Base-by-base conservation (phyloP, 2,113 vertebrate species). In the Pitta sordida region DNA sequence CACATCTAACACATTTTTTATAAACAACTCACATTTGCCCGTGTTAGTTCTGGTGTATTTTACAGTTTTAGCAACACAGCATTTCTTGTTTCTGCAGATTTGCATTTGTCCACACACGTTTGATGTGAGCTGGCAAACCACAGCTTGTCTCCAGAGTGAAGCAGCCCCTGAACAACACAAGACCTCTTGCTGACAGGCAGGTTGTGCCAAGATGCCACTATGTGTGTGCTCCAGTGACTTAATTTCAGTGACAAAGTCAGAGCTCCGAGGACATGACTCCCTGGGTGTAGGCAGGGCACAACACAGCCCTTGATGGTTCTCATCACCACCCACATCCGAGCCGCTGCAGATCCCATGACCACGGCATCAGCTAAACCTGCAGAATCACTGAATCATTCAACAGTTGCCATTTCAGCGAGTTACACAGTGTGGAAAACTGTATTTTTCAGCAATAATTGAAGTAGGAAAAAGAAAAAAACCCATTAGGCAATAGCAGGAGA, bases 1-100 rank as follows among this genome's bases (percentile, higher is more conserved):
- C 92, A 90, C 49, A 88, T 83, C 63, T 77, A 82, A 94, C 94
- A 95, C 95, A 30, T 96, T 95, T 83, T 58, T 90, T 67, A 83
- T 46, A 85, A 95, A 89, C 91, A 94, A 43, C 71, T 95, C 91
- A 58, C 90, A 87, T 93, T 89, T 92, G 85, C 88, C 78, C 20
- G 5, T 32, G 85, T 68, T 83, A 94, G 36, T 44, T 85, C 75
- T 88, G 59, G 14, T 85, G 79, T 85, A 43, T 90, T 91, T 90
- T 80, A 24, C 96, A 95, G 94, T 63, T 96, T 88, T 62, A 94
- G 92, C 92, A 88, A 80, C 84, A 29, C 89, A 7, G 69, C 3
- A 0, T 18, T 91, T 65, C 85, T 85, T 71, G 69, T 91, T 94
- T 60, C 84, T 80, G 83, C 85, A 59, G 75, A 85, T 95, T 65